Percentiles rank a stretch among this genome's conserved stretches.
These are phyloP conservation scores for Notodromas monacha DNA, from an alignment of 2,888 invertebrate species.

Conservation along the genomic window DNA sequence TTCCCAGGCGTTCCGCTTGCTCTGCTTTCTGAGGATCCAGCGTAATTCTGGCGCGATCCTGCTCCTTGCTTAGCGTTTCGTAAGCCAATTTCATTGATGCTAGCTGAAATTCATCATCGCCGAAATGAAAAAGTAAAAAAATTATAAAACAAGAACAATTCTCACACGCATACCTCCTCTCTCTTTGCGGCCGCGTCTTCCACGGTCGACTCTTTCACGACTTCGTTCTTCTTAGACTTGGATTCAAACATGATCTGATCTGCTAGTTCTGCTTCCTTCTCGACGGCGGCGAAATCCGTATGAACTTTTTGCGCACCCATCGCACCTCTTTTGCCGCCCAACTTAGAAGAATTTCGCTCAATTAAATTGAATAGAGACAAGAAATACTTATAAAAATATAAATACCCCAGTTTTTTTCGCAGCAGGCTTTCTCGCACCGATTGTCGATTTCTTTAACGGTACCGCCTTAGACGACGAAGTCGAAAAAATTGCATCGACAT, in stretches of 20 bases:
- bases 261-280: conserved; percentile 63
- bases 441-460: no score
- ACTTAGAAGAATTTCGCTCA: no score
- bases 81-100: conserved; percentile 29
- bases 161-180: background rate
- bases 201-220: no score
- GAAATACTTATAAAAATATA: no score
- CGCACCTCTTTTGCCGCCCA: conserved; percentile 48
- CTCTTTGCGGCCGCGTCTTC: no score
- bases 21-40: conserved; percentile 50
- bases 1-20: conserved; percentile 67
- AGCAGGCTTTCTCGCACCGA: no score
- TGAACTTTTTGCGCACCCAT: conserved; percentile 80
- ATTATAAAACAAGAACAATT: conserved; percentile 7
- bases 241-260: no score
- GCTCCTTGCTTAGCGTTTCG: conserved; percentile 30
- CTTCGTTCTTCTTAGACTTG: no score
- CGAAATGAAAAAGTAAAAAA: conserved; percentile 11
- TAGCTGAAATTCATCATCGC: conserved; percentile 10
- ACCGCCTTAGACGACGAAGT: no score
- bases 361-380: no score
- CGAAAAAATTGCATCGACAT: no score
- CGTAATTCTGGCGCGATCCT: conserved; percentile 27
- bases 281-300: conserved; percentile 75
- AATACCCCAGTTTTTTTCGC: no score